Evolutionary conservation across 2,797 vertebrate genomes (phyloP).

Genomic region (Ibycter americanus): DNA sequence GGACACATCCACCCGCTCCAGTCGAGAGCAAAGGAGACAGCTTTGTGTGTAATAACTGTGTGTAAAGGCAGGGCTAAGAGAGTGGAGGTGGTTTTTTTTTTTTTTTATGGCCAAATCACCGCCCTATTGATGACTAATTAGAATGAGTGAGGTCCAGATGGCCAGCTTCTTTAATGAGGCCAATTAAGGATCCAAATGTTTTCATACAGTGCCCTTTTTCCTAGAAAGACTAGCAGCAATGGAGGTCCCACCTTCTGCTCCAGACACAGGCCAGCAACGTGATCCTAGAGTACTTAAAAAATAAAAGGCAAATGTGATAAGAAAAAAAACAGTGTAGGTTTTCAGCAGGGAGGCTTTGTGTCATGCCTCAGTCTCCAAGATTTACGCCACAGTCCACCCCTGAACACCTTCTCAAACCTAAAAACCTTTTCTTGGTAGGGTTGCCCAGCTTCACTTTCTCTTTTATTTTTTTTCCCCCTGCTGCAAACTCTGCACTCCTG

Average conservation of each 20-base stretch:
- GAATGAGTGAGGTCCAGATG: conserved; percentile 65
- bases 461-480: background rate
- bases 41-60: conserved; percentile 18
- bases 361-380: background rate
- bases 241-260: conserved; percentile 19
- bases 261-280: background rate
- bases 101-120: conserved; percentile 32
- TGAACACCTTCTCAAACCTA: background rate
- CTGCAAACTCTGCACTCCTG: background rate
- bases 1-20: conserved; percentile 44
- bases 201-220: conserved; percentile 55
- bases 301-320: background rate
- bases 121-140: conserved; percentile 72
- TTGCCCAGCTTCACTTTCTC: background rate
- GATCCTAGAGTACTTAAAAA: background rate
- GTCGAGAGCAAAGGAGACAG: conserved; percentile 17
- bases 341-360: background rate
- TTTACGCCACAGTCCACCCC: background rate
- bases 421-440: background rate
- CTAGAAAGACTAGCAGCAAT: conserved; percentile 67
- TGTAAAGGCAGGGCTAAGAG: conserved; percentile 53
- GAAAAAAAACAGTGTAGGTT: background rate
- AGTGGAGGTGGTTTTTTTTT: conserved; percentile 17
- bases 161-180: conserved; percentile 69
- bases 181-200: conserved; percentile 66